phyloP scores from a whole-genome alignment of 2,113 vertebrate genomes.

The Phainopepla nitens region DNA sequence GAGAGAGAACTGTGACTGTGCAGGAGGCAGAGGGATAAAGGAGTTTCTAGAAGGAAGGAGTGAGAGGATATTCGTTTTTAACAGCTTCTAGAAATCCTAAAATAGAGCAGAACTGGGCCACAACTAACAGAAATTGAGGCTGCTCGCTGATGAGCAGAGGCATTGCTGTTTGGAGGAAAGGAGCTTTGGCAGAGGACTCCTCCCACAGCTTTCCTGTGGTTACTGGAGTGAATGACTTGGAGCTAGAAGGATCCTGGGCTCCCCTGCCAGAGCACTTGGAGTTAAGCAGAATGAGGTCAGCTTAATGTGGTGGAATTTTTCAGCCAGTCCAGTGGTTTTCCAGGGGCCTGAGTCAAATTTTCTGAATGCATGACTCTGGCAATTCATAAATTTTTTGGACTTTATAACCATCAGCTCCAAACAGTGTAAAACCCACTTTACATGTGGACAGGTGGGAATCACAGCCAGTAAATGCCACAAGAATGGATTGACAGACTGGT shows the following conservation, averaged over 20 bases:
- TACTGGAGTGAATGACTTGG: not conserved
- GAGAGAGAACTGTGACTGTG: not conserved
- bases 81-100: conserved; percentile 12
- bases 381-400: not conserved
- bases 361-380: not conserved
- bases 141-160: not conserved
- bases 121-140: not conserved
- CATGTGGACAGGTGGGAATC: not conserved
- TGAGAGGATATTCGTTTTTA: conserved; percentile 20
- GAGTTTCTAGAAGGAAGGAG: not conserved
- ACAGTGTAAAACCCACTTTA: not conserved
- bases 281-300: conserved; percentile 25
- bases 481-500: not conserved
- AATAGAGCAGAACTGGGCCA: conserved; percentile 29
- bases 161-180: not conserved
- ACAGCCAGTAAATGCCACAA: not conserved
- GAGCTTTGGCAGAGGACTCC: conserved; percentile 5
- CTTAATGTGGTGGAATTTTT: conserved; percentile 8
- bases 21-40: conserved; percentile 27
- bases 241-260: not conserved
- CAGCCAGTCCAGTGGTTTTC: conserved; percentile 16
- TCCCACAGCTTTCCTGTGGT: not conserved
- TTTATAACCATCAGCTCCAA: not conserved
- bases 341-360: not conserved
- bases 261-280: not conserved